Evolutionary conservation across 1,140 invertebrate genomes (phyloP).

Genomic region (Babylonia areolata): DNA sequence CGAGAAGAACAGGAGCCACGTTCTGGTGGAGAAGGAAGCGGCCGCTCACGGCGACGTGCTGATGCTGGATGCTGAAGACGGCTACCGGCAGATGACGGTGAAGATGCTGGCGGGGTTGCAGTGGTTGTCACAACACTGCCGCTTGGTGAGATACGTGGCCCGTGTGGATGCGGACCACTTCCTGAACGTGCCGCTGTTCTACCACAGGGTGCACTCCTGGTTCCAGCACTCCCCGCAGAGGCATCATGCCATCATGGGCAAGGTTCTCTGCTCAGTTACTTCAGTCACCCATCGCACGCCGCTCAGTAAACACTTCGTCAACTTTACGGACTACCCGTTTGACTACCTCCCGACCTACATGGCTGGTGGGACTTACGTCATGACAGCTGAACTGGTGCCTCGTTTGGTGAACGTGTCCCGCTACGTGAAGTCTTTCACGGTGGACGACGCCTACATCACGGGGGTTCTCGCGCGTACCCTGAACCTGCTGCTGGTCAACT

Average conservation of each 20-base stretch:
- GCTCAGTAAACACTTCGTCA: conserved; percentile 17
- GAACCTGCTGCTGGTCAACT: conserved; percentile 29
- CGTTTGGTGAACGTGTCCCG: conserved; percentile 59
- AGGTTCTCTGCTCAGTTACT: not conserved
- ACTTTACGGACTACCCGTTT: conserved; percentile 36
- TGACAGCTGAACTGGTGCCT: conserved; percentile 60
- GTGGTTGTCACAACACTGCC: conserved; percentile 84
- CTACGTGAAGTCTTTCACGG: conserved; percentile 52
- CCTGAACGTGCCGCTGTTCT: conserved; percentile 81
- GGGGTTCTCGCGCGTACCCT: conserved; percentile 50
- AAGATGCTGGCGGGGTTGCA: conserved; percentile 87
- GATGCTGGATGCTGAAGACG: conserved; percentile 57
- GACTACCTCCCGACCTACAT: conserved; percentile 63
- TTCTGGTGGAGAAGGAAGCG: conserved; percentile 37
- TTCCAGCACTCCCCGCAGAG: not conserved
- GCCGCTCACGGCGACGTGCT: conserved; percentile 56
- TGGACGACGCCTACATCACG: conserved; percentile 74
- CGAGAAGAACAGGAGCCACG: not conserved
- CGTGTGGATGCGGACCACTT: conserved; percentile 94
- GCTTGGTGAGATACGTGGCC: conserved; percentile 80
- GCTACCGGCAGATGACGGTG: conserved; percentile 60
- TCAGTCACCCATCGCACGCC: conserved; percentile 22
- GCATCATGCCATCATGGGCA: conserved; percentile 17
- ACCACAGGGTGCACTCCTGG: conserved; percentile 33
- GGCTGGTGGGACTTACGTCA: conserved; percentile 69